Percentiles rank a stretch among this genome's conserved stretches.
Conservation (phyloP, 2,888 invertebrate species). For the Rhagonycha lutea region DNA sequence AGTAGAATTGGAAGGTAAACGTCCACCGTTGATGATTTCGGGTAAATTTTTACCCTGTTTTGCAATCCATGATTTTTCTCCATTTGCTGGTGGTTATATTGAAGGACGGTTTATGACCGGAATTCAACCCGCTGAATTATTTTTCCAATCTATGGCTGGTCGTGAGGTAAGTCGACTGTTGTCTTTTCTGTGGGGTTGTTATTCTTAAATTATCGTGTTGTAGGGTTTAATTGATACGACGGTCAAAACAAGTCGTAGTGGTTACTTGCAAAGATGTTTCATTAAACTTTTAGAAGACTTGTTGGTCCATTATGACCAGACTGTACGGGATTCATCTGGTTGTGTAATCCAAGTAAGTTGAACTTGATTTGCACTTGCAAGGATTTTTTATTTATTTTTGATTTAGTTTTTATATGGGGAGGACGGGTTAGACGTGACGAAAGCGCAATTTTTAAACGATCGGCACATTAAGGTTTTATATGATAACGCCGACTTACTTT, state of each 20-base stretch:
- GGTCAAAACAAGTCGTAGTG: conserved; percentile 97
- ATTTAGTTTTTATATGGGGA: conserved; percentile 86
- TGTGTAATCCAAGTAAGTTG: conserved; percentile 78
- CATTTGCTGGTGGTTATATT: conserved; percentile 94
- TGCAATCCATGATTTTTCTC: conserved; percentile 81
- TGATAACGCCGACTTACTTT: conserved; percentile 74
- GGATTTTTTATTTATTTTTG: background rate
- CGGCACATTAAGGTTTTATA: conserved; percentile 80
- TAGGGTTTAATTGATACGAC: conserved; percentile 98
- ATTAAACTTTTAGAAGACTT: conserved; percentile 98
- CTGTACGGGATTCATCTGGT: conserved; percentile 93
- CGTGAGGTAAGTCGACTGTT: conserved; percentile 73
- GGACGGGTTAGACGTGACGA: conserved; percentile 88
- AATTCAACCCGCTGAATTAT: conserved; percentile 97
- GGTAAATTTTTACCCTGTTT: conserved; percentile 94
- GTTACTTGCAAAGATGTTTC: conserved; percentile 95
- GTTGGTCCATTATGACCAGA: conserved; percentile 89
- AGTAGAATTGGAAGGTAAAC: conserved; percentile 96
- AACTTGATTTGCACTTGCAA: background rate
- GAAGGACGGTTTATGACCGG: conserved; percentile 97
- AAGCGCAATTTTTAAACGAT: conserved; percentile 80
- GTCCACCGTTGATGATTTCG: conserved; percentile 93
- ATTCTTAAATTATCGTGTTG: background rate
- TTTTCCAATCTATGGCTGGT: conserved; percentile 99
- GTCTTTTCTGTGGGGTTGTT: background rate